phyloP scores from a whole-genome alignment of 2,113 vertebrate genomes.

The Anoplopoma fimbria region DNA sequence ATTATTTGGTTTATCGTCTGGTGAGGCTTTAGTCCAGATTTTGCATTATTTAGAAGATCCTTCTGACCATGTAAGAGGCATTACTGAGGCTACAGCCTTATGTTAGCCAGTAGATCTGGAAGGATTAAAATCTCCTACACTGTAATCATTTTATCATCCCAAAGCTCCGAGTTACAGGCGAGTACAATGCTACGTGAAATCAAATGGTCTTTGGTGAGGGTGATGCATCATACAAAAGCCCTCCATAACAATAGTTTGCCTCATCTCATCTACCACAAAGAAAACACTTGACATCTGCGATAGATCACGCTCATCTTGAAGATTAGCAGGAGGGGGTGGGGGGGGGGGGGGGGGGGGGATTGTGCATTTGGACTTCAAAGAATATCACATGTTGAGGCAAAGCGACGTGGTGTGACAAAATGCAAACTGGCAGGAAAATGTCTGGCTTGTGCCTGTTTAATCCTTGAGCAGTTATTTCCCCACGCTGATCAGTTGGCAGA shows the following conservation, averaged over 20 bases:
- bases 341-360: background rate
- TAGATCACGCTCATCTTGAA: conserved; percentile 34
- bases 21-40: conserved; percentile 19
- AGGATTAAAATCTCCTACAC: conserved; percentile 61
- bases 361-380: conserved; percentile 34
- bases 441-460: conserved; percentile 34
- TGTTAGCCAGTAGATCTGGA: conserved; percentile 50
- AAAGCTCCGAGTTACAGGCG: conserved; percentile 48
- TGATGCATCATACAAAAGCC: conserved; percentile 58
- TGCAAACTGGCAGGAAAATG: conserved; percentile 26
- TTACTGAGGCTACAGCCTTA: conserved; percentile 42
- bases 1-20: conserved; percentile 16
- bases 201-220: conserved; percentile 53
- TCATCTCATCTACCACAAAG: conserved; percentile 52
- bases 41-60: conserved; percentile 47
- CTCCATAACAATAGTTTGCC: conserved; percentile 54
- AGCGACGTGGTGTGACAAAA: conserved; percentile 45
- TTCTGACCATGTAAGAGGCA: conserved; percentile 44
- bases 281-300: conserved; percentile 53
- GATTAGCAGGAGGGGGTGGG: background rate
- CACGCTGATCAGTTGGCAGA: conserved; percentile 45
- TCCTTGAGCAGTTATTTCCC: conserved; percentile 20
- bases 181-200: conserved; percentile 58
- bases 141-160: conserved; percentile 64
- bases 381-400: conserved; percentile 32